Percentiles rank a stretch among this genome's conserved stretches.
Conservation (phyloP, 2,797 vertebrate species). For the Sebastes oblongus region DNA sequence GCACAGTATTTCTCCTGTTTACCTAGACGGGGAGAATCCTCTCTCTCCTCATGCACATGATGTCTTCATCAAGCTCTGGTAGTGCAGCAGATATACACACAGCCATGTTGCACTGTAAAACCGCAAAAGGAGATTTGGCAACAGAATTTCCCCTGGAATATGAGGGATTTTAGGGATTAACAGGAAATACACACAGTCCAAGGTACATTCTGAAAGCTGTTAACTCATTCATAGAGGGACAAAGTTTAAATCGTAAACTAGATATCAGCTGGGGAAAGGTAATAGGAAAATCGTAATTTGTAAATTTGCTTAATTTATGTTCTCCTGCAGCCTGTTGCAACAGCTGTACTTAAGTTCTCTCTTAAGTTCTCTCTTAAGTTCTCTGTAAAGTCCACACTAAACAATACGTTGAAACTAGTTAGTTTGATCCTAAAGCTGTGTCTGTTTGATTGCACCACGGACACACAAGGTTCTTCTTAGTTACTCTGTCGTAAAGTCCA, state of each 20-base stretch:
- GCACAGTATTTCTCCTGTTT: constrained; percentile 23
- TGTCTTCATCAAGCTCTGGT: not conserved
- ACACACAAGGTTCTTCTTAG: no score
- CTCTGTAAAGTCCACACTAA: no score
- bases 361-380: no score
- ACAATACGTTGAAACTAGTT: no score
- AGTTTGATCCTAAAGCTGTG: no score
- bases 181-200: constrained; percentile 62
- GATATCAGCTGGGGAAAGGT: not conserved
- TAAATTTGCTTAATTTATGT: no score
- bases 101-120: constrained; percentile 20
- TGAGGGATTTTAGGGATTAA: constrained; percentile 73
- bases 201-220: constrained; percentile 56
- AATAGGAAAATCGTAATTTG: no score
- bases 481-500: no score
- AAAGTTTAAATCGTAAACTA: not conserved
- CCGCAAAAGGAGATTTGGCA: constrained; percentile 56
- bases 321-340: no score
- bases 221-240: constrained; percentile 44
- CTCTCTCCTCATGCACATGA: not conserved
- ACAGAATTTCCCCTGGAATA: constrained; percentile 58
- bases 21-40: not conserved
- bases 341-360: no score
- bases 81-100: not conserved
- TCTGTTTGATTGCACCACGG: no score